Evolutionary conservation across 1,140 invertebrate species (phyloP), one percentile per base, ranked within the genome.

Genomic region (Venturia canescens): DNA sequence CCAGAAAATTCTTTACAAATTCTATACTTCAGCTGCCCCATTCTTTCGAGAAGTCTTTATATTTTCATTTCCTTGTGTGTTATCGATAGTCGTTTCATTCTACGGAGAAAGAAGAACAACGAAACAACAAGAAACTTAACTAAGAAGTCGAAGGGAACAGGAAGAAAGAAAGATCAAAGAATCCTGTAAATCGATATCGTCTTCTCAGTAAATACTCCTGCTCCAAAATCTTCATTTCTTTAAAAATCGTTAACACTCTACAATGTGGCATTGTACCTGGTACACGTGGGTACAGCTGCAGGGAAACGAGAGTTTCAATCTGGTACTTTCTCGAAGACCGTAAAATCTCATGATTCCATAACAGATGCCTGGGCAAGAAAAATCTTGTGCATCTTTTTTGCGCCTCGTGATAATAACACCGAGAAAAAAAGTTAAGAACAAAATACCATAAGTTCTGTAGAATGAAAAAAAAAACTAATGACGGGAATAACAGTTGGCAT

Each of bases 251-350:
- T 9, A 75, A 75, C 21, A 57, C 21, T 57, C 29, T 29, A 29
- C 50, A 57, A 13, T 57, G 34, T n/a, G 50, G 1, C 71, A 76
- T 31, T 74, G n/a, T 63, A 63, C 27, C 38, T 44, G 38, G 15
- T 38, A 76, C 27, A 76, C 7, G 16, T 31, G 23, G 9, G 23
- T 18, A 63, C 21, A 63, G 21, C 27, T 23, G n/a, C 48, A 21
- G 23, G 15, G 1, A 11, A 76, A 76, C 21, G 48, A 76, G 4
- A 27, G 48, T 29, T n/a, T 57, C 9, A 38, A 76, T 29, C 3
- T 34, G 4, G 7, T 76, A 79, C 78, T 79, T 79, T 79, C 78
- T 72, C 78, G 63, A 13, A 16, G 29, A 57, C 60, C 67, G 67
- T 79, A 79, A 79, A 79, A 71, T 69, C 50, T 1, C 38, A 71